Evolutionary conservation across 2,888 invertebrate genomes (phyloP).

Genomic region (Thysanoteuthis rhombus): DNA sequence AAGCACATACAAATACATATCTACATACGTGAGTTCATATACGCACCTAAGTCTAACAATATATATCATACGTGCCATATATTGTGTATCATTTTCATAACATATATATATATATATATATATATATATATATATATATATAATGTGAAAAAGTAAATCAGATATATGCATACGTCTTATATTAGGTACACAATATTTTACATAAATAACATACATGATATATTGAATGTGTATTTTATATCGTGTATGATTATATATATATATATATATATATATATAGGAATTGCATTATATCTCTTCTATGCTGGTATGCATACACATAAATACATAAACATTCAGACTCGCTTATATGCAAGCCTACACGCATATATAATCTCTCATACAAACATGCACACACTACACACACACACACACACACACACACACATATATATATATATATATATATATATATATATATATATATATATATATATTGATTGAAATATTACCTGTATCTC

Average conservation of each 20-base stretch:
- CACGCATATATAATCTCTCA: neutral
- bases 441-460: neutral
- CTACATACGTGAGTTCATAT: neutral
- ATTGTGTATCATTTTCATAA: too few relatives aligned
- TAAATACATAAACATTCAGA: neutral
- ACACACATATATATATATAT: neutral
- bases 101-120: too few relatives aligned
- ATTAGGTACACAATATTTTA: neutral
- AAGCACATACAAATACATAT: neutral
- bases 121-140: too few relatives aligned
- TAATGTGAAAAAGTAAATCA: too few relatives aligned
- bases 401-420: neutral
- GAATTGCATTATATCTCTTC: too few relatives aligned
- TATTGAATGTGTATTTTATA: neutral
- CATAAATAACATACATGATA: too few relatives aligned
- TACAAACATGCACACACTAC: neutral
- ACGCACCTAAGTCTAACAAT: neutral
- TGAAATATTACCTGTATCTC: neutral
- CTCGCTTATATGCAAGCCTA: neutral
- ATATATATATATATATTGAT: neutral
- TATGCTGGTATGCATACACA: neutral
- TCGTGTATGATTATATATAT: too few relatives aligned
- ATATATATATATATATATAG: too few relatives aligned
- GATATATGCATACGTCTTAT: neutral
- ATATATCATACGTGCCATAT: neutral